These are phyloP conservation scores for Cantharis flavilabris DNA, from an alignment of 2,888 invertebrate genomes.

Conservation along the genomic window DNA sequence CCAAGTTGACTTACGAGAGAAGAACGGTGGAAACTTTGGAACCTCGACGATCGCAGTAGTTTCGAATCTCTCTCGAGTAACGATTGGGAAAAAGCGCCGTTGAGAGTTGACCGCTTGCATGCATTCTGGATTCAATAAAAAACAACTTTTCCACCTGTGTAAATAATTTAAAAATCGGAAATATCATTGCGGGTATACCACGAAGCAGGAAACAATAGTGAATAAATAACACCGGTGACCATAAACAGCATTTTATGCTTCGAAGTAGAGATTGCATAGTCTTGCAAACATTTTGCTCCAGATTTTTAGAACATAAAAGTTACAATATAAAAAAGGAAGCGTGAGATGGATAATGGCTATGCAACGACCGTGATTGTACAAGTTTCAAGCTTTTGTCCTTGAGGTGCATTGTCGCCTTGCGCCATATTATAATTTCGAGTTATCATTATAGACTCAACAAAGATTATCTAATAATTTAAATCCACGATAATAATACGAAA, in stretches of 20 bases:
- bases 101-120: not conserved
- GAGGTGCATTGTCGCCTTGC: conserved; percentile 2
- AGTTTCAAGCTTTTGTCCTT: conserved; percentile 14
- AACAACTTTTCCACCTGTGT: not conserved
- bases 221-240: conserved; percentile 16
- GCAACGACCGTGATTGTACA: conserved; percentile 17
- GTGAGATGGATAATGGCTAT: conserved; percentile 20
- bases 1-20: not conserved
- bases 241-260: conserved; percentile 19
- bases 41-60: not conserved
- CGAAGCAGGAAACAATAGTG: conserved; percentile 17
- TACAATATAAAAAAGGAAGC: conserved; percentile 1
- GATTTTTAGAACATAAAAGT: conserved; percentile 17
- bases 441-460: not conserved
- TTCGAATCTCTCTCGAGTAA: not conserved
- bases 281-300: conserved; percentile 16
- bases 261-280: conserved; percentile 21
- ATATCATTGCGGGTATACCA: conserved; percentile 1
- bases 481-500: not conserved
- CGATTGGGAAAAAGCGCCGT: not conserved
- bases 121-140: not conserved
- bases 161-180: conserved; percentile 3
- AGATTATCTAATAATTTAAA: not conserved
- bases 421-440: not conserved
- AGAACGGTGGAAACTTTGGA: not conserved